Percentiles rank a stretch among this genome's conserved stretches.
These are phyloP conservation scores for Montipora foliosa DNA, from an alignment of 64 coral and sea anemone species.

Conservation along the genomic window DNA sequence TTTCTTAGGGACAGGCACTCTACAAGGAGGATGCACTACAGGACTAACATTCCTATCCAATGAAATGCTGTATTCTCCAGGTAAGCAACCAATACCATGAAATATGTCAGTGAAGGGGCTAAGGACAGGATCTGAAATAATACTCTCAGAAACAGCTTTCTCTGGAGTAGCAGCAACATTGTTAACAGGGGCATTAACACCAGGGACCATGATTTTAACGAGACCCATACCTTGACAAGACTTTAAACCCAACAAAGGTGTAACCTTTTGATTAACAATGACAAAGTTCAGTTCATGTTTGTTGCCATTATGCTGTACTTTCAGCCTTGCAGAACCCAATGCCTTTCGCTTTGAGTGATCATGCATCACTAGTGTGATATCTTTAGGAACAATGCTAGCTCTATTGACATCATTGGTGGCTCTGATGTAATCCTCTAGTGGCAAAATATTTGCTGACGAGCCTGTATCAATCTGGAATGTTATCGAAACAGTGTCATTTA, in stretches of 20 bases:
- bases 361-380: constrained; percentile 59
- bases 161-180: constrained; percentile 34
- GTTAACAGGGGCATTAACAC: constrained; percentile 6
- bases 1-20: neutral
- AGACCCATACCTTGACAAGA: constrained; percentile 40
- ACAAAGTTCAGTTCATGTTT: constrained; percentile 55
- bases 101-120: constrained; percentile 29
- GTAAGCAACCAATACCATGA: neutral
- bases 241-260: constrained; percentile 1
- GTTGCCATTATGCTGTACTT: constrained; percentile 50
- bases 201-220: constrained; percentile 46
- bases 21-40: neutral
- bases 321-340: constrained; percentile 45
- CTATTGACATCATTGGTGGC: constrained; percentile 35
- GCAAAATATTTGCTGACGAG: constrained; percentile 59
- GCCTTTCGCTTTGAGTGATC: constrained; percentile 63
- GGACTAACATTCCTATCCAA: neutral
- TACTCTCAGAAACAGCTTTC: constrained; percentile 24
- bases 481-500: constrained; percentile 56
- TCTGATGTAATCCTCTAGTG: constrained; percentile 56
- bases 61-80: neutral
- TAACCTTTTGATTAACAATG: neutral
- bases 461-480: constrained; percentile 55
- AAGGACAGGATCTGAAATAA: constrained; percentile 44
- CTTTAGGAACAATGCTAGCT: constrained; percentile 47